Evolutionary conservation across 2,113 vertebrate genomes (phyloP), one percentile per base, ranked within the genome.

Genomic region (Oceanodroma tethys): DNA sequence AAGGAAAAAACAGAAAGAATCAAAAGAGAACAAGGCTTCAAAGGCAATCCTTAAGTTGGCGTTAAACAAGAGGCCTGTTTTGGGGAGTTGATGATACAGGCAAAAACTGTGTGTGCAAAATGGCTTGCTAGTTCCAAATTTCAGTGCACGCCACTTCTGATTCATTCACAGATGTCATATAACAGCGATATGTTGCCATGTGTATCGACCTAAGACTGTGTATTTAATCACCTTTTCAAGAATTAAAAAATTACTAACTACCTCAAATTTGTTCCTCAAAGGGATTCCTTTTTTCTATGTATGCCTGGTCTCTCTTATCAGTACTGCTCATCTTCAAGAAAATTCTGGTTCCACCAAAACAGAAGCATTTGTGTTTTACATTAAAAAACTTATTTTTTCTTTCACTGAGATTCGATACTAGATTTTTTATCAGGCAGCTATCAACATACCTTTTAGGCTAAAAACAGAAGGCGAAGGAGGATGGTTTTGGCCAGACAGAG

Each of bases 71-170:
- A 82, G 53, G n/a, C 30, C 13, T 76, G 11, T 52, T 73, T n/a
- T 7, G 27, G 21, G 43, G 6, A 66, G 2, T 43, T 76, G 13
- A 34, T 18, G 50, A 55, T 21, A 53, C 14, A 56, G 14, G 26
- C 16, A 53, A 86, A 93, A 93, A 17, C 11, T 1, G 0, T 32
- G 8, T 25, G 3, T 48, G 21, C 20, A 83, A 81, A 82, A 67
- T 19, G 19, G 4, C 7, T 86, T 85, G 11, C 36, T 43, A 38
- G 9, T 53, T 86, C 25, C 36, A 72, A 45, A 60, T 52, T 72
- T 68, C 3, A 3, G 36, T 48, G 16, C 22, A 45, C 0, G 0
- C 2, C 12, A 34, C 1, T 71, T 78, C 45, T 70, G 40, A 40
- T 53, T 85, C 47, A 40, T n/a, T 67, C 42, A 63, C 34, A 43